Conservation (phyloP, 2,113 vertebrate genomes). For the Calidris pugnax region DNA sequence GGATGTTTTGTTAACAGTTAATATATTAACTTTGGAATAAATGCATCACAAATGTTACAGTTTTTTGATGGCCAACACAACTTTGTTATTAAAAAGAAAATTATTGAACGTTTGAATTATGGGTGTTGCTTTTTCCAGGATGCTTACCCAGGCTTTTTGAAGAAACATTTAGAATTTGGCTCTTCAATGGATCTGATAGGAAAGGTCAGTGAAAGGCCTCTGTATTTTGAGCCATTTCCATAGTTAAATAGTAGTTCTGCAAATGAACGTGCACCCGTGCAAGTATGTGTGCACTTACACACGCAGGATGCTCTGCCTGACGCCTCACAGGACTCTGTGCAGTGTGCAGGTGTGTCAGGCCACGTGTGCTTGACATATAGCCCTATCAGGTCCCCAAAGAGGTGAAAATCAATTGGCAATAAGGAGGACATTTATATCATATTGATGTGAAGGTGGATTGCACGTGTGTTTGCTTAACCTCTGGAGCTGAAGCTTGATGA, state of each 20-base stretch:
- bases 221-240: not conserved
- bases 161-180: not conserved
- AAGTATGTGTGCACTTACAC: too few species aligned
- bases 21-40: not conserved
- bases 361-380: fast-evolving
- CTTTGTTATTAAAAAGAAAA: not conserved
- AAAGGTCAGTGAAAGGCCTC: not conserved
- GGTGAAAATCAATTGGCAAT: not conserved
- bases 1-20: not conserved
- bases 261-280: not conserved
- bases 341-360: not conserved
- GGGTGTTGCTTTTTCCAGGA: not conserved
- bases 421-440: not conserved
- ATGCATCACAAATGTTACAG: not conserved
- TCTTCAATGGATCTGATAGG: not conserved
- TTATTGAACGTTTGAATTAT: not conserved
- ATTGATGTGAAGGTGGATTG: not conserved
- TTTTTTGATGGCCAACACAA: not conserved
- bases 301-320: not conserved
- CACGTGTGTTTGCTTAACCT: fast-evolving
- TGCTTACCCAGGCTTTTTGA: not conserved
- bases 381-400: not conserved
- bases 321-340: not conserved
- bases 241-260: not conserved
- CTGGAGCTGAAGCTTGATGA: not conserved